Evolutionary conservation across 2,113 vertebrate genomes (phyloP).

Genomic region (Scomber japonicus): DNA sequence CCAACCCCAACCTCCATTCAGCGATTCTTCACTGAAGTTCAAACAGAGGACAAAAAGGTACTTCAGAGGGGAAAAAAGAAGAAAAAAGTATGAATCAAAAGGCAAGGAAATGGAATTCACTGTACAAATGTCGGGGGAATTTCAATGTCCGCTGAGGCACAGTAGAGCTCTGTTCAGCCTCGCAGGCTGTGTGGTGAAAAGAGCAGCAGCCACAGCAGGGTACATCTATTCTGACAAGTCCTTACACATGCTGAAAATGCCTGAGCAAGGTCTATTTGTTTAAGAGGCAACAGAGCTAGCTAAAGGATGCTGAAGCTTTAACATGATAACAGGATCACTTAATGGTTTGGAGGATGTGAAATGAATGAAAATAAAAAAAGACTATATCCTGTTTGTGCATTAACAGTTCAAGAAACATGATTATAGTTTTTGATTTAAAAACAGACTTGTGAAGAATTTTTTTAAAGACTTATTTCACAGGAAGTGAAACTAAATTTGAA

Average conservation of each 20-base stretch:
- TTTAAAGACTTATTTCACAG: neutral
- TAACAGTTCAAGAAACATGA: slow-evolving; percentile 10
- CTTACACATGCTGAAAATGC: slow-evolving; percentile 60
- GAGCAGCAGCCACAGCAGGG: slow-evolving; percentile 73
- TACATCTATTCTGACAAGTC: slow-evolving; percentile 70
- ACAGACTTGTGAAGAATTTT: neutral
- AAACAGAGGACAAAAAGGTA: slow-evolving; percentile 75
- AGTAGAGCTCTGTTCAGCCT: slow-evolving; percentile 76
- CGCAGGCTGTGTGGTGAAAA: slow-evolving; percentile 65
- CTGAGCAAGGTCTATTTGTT: slow-evolving; percentile 70
- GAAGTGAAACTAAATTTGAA: neutral
- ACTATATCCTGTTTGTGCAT: slow-evolving; percentile 28
- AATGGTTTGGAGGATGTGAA: slow-evolving; percentile 12
- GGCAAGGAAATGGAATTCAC: slow-evolving; percentile 79
- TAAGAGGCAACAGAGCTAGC: slow-evolving; percentile 53
- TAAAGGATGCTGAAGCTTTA: slow-evolving; percentile 53
- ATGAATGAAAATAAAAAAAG: slow-evolving; percentile 12
- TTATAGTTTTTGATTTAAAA: slow-evolving; percentile 26
- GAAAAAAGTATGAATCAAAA: slow-evolving; percentile 72
- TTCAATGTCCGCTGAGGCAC: slow-evolving; percentile 71
- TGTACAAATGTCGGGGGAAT: slow-evolving; percentile 76
- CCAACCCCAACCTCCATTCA: slow-evolving; percentile 69
- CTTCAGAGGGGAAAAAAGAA: slow-evolving; percentile 57
- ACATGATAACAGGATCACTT: slow-evolving; percentile 49
- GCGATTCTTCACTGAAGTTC: slow-evolving; percentile 75